Evolutionary conservation across 2,797 vertebrate genomes (phyloP).

Genomic region (Buphagus erythrorhynchus): DNA sequence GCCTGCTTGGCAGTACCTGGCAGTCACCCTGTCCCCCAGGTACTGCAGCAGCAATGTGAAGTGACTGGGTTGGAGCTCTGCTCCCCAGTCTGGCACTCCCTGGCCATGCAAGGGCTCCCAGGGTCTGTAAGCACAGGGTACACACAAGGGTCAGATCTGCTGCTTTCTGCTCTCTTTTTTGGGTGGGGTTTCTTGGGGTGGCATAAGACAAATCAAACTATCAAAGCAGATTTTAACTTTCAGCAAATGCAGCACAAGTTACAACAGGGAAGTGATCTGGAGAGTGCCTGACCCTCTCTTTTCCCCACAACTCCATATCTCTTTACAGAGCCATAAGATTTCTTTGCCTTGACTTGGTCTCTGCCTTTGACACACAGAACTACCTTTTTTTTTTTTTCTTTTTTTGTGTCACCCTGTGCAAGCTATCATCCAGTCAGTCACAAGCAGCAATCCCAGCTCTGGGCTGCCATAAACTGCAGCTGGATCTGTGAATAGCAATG

Average conservation of each 20-base stretch:
- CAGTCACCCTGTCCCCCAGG: too few species aligned
- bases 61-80: not conserved
- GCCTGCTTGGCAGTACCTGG: accelerated
- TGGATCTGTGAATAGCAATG: accelerated
- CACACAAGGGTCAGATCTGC: not conserved
- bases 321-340: not conserved
- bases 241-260: not conserved
- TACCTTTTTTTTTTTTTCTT: not conserved
- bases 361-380: not conserved
- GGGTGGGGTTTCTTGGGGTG: accelerated
- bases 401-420: accelerated
- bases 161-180: not conserved
- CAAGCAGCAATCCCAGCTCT: not conserved
- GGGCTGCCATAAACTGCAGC: accelerated
- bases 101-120: not conserved
- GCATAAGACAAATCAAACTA: not conserved
- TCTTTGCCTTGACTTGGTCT: not conserved
- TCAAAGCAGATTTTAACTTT: not conserved
- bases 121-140: not conserved
- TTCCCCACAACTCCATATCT: too few species aligned
- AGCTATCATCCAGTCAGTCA: accelerated
- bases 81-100: not conserved
- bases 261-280: not conserved
- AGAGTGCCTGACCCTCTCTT: not conserved
- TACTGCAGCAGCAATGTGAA: accelerated